phyloP scores from a whole-genome alignment of 2,888 invertebrate genomes.

The Cataglyphis cursor region DNA sequence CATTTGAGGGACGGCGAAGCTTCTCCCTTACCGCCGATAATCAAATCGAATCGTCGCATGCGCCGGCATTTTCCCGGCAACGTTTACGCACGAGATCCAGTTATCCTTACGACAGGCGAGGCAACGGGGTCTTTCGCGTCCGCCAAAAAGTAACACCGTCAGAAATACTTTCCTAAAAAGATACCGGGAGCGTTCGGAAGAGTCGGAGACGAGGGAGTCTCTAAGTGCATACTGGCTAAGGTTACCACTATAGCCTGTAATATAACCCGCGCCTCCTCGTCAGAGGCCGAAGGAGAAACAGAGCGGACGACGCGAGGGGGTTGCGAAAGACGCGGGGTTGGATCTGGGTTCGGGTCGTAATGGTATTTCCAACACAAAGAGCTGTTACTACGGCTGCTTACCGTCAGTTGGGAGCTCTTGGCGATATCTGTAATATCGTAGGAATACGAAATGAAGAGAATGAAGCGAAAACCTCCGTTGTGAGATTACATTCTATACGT shows the following conservation, averaged over 20 bases:
- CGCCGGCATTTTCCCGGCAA: conserved; percentile 57
- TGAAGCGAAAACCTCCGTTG: conserved; percentile 27
- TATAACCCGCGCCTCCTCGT: conserved; percentile 77
- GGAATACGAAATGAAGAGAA: conserved; percentile 50
- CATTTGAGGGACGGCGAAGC: conserved; percentile 59
- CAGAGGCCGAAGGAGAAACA: conserved; percentile 48
- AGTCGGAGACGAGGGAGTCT: conserved; percentile 64
- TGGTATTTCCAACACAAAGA: conserved; percentile 73
- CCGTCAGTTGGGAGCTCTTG: conserved; percentile 72
- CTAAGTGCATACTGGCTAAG: conserved; percentile 82
- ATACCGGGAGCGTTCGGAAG: conserved; percentile 68
- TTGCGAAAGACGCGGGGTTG: conserved; percentile 46
- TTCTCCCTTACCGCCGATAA: conserved; percentile 60
- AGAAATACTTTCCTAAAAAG: conserved; percentile 77
- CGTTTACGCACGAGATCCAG: conserved; percentile 63
- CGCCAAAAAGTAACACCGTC: conserved; percentile 76
- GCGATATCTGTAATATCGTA: conserved; percentile 68
- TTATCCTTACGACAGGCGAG: conserved; percentile 50
- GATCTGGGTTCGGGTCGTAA: conserved; percentile 64
- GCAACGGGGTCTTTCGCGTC: conserved; percentile 55
- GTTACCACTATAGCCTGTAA: conserved; percentile 84
- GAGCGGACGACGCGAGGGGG: conserved; percentile 39
- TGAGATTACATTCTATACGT: conserved; percentile 22
- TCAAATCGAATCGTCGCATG: conserved; percentile 67
- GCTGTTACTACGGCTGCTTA: conserved; percentile 68